A percentile compares a stretch with the other conserved stretches of the same genome.
These are phyloP conservation scores for Lichenostomus cassidix DNA, from an alignment of 2,113 vertebrate species.

Conservation along the genomic window DNA sequence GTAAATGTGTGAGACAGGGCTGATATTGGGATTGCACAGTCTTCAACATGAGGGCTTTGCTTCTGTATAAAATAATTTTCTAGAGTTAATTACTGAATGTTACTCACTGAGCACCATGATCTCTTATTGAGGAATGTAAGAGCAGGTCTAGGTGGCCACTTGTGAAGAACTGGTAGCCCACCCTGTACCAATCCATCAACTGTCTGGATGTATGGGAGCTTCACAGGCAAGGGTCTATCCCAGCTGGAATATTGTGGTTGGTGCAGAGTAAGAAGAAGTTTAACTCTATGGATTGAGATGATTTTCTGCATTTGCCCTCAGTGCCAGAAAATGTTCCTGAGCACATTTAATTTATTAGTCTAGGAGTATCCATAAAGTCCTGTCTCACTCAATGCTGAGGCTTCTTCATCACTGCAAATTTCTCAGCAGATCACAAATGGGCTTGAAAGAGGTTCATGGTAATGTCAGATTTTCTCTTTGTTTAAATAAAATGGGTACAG, in stretches of 20 bases:
- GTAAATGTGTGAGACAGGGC: background rate
- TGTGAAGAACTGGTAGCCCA: background rate
- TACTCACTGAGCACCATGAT: rapidly evolving
- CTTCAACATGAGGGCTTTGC: background rate
- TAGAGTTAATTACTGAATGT: background rate
- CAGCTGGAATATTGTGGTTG: background rate
- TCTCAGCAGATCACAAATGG: background rate
- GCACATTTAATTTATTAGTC: background rate
- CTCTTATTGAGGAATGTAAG: background rate
- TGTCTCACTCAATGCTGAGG: background rate
- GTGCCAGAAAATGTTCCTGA: background rate
- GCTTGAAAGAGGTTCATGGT: background rate
- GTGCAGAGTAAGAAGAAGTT: background rate
- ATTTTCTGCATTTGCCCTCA: background rate
- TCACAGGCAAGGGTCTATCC: background rate
- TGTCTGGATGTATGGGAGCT: background rate
- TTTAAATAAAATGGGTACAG: background rate
- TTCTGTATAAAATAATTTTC: background rate
- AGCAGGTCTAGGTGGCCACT: background rate
- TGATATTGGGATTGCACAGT: background rate
- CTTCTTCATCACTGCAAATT: background rate
- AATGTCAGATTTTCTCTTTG: constrained; percentile 24
- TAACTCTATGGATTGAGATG: background rate
- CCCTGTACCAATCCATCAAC: background rate
- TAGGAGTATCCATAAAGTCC: background rate